A percentile compares a stretch with the other conserved stretches of the same genome.
Conservation (phyloP, 2,888 invertebrate species). For the Pomacea canaliculata region DNA sequence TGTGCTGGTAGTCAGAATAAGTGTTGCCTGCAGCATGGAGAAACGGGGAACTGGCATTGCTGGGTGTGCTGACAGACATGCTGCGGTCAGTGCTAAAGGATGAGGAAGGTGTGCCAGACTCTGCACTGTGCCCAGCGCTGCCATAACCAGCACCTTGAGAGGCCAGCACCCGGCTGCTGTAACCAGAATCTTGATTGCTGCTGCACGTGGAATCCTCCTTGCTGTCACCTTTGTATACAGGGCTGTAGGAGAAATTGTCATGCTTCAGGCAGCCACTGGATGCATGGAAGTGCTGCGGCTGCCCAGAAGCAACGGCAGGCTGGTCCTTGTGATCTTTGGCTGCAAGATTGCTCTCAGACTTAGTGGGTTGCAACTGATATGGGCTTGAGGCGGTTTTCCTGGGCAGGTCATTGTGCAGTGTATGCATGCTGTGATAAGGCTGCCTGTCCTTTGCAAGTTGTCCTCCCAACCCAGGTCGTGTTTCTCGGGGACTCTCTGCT, state of each 20-base stretch:
- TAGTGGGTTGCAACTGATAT: background rate
- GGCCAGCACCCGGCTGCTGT: conserved; percentile 78
- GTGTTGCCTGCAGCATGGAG: conserved; percentile 7
- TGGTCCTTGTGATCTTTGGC: conserved; percentile 1
- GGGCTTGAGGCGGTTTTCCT: background rate
- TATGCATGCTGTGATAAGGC: conserved; percentile 18
- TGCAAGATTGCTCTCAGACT: conserved; percentile 23
- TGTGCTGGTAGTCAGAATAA: background rate
- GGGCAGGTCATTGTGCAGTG: background rate
- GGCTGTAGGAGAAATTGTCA: conserved; percentile 23
- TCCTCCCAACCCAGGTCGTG: background rate
- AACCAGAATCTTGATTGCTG: conserved; percentile 81
- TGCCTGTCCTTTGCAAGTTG: conserved; percentile 17
- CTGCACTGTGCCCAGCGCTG: conserved; percentile 29
- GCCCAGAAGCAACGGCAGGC: background rate
- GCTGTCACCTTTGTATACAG: conserved; percentile 29
- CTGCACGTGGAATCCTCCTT: conserved; percentile 62
- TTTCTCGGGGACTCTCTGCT: conserved; percentile 6
- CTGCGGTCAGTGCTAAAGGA: conserved; percentile 58
- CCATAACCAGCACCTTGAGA: conserved; percentile 68
- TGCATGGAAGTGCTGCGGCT: background rate
- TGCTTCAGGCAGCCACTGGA: conserved; percentile 34
- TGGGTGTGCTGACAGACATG: conserved; percentile 47
- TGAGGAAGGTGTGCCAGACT: conserved; percentile 57
- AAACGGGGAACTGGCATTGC: conserved; percentile 49